Percentiles rank a stretch among this genome's conserved stretches.
phyloP scores from a whole-genome alignment of 1,140 invertebrate species.

The Riptortus pedestris region DNA sequence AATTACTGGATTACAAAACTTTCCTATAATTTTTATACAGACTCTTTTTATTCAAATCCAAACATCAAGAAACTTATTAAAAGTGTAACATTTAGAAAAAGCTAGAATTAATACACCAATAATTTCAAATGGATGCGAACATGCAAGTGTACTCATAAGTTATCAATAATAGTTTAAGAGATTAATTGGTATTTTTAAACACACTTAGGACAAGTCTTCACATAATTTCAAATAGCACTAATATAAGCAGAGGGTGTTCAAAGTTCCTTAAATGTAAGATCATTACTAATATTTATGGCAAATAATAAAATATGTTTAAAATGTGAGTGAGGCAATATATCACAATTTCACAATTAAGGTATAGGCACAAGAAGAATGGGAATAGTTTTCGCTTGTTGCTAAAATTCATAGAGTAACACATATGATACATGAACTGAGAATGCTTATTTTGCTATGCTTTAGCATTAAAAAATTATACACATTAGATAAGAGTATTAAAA shows the following conservation, averaged over 20 bases:
- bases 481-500: neutral
- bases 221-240: neutral
- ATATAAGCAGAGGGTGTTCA: slow-evolving; percentile 4
- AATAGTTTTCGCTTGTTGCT: slow-evolving; percentile 7
- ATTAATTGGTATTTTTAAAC: neutral
- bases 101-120: no score
- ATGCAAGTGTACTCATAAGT: neutral
- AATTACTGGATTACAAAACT: no score
- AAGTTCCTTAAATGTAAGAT: neutral
- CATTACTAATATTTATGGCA: neutral
- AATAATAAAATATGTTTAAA: slow-evolving; percentile 4
- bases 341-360: slow-evolving; percentile 15
- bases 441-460: neutral
- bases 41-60: no score
- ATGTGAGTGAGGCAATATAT: slow-evolving; percentile 16
- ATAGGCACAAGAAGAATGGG: slow-evolving; percentile 17
- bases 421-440: neutral
- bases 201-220: neutral
- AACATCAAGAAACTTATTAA: neutral
- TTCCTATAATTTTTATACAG: no score
- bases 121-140: no score
- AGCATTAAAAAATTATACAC: neutral
- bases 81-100: neutral
- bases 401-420: slow-evolving; percentile 1
- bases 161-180: neutral